phyloP scores from a whole-genome alignment of 2,888 invertebrate genomes.

The Brenthis hecate region DNA sequence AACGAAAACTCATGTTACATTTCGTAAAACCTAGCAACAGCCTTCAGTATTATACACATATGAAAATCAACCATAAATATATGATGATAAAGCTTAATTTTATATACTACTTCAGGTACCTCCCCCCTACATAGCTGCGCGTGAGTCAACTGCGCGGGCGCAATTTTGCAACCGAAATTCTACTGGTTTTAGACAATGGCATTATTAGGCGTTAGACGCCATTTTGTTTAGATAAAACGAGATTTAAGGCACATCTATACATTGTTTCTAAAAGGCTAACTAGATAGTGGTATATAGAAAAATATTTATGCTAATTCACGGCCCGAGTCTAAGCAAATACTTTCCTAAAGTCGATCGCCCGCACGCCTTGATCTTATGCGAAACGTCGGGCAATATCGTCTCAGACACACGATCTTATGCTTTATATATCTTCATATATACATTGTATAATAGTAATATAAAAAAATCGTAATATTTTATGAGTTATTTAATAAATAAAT shows the following conservation, averaged over 20 bases:
- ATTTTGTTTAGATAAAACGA: conserved; percentile 58
- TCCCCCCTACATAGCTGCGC: conserved; percentile 44
- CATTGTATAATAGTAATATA: too few species aligned
- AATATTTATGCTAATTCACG: conserved; percentile 12
- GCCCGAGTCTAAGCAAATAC: background rate
- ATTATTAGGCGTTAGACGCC: conserved; percentile 75
- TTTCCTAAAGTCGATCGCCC: conserved; percentile 1
- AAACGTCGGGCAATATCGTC: background rate
- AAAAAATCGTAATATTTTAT: too few species aligned
- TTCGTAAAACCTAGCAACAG: conserved; percentile 43
- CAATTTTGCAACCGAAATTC: conserved; percentile 80
- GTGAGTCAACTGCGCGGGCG: conserved; percentile 76
- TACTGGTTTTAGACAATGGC: conserved; percentile 80
- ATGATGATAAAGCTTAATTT: conserved; percentile 23
- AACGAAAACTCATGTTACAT: conserved; percentile 46
- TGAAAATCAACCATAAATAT: conserved; percentile 28
- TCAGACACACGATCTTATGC: background rate
- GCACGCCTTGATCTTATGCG: background rate
- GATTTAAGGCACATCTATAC: conserved; percentile 42
- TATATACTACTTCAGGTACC: conserved; percentile 37
- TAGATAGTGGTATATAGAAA: conserved; percentile 19
- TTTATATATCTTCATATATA: too few species aligned
- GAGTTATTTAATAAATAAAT: too few species aligned
- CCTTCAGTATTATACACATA: conserved; percentile 32
- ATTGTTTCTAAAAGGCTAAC: conserved; percentile 33